phyloP scores from a whole-genome alignment of 2,113 vertebrate genomes.

The Aplodontia rufa region DNA sequence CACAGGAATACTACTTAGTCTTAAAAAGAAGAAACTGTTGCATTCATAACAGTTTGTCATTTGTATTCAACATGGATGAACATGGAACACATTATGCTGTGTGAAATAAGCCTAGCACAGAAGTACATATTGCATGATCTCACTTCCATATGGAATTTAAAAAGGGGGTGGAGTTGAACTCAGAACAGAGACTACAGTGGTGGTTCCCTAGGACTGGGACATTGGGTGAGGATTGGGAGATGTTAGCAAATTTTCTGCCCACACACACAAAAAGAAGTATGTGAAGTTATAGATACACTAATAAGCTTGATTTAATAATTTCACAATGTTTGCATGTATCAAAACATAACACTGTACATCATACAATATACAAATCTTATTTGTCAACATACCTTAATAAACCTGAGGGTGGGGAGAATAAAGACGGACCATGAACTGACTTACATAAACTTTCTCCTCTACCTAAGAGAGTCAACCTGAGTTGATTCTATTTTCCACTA shows the following conservation, averaged over 20 bases:
- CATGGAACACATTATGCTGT: neutral
- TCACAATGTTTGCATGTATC: neutral
- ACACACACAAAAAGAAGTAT: neutral
- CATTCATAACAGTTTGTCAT: neutral
- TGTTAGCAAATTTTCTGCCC: neutral
- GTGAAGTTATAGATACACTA: neutral
- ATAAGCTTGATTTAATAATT: neutral
- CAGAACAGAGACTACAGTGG: neutral
- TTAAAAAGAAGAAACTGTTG: neutral
- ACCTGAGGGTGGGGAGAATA: neutral
- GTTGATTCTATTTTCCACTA: neutral
- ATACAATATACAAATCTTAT: neutral
- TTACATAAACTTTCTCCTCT: neutral
- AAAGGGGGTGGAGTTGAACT: neutral
- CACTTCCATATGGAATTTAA: neutral
- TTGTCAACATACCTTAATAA: neutral
- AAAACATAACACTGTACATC: neutral
- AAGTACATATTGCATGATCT: neutral
- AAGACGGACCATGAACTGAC: neutral
- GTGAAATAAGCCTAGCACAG: neutral
- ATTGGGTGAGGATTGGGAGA: neutral
- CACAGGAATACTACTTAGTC: neutral
- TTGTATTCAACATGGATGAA: neutral
- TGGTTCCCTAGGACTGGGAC: neutral
- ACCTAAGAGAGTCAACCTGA: neutral